These are phyloP conservation scores for Caenorhabditis sp. DNA, from an alignment of 2,888 invertebrate genomes.

Conservation along the genomic window DNA sequence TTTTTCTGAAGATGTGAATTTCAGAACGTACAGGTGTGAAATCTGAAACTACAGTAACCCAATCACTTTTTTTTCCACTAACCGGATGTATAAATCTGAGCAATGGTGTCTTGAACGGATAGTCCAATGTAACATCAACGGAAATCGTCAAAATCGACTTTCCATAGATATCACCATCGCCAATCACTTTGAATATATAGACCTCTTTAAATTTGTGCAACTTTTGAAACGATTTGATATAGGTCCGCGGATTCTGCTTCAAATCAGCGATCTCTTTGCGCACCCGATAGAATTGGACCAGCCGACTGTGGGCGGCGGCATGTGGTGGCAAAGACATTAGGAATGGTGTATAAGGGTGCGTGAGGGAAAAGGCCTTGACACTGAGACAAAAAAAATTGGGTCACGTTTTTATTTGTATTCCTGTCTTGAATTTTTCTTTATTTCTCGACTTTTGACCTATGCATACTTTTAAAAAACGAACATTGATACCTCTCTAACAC, in stretches of 20 bases:
- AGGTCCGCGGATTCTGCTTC: conserved; percentile 4
- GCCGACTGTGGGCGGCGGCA: conserved; percentile 24
- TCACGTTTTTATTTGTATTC: too few species aligned
- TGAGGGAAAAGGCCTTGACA: too few species aligned
- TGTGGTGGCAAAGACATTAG: conserved; percentile 5
- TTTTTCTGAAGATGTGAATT: too few species aligned
- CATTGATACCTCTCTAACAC: too few species aligned
- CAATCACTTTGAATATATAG: conserved; percentile 24
- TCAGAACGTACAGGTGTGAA: too few species aligned
- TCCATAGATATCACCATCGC: conserved; percentile 19
- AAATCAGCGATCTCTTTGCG: conserved; percentile 28
- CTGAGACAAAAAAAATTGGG: too few species aligned
- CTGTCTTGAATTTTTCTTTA: too few species aligned
- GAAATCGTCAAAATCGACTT: conserved; percentile 17
- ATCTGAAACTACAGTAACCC: too few species aligned
- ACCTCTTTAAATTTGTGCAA: conserved; percentile 12
- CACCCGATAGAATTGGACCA: conserved; percentile 27
- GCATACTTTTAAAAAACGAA: too few species aligned
- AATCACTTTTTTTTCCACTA: background rate
- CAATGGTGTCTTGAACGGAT: conserved; percentile 32
- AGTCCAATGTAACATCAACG: conserved; percentile 27
- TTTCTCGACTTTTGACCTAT: too few species aligned
- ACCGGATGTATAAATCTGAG: conserved; percentile 22
- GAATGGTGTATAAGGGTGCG: too few species aligned
- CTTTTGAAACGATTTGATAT: conserved; percentile 4